These are phyloP conservation scores for Aplidium turbinatum DNA, from an alignment of 23 tunicate species.

Conservation along the genomic window DNA sequence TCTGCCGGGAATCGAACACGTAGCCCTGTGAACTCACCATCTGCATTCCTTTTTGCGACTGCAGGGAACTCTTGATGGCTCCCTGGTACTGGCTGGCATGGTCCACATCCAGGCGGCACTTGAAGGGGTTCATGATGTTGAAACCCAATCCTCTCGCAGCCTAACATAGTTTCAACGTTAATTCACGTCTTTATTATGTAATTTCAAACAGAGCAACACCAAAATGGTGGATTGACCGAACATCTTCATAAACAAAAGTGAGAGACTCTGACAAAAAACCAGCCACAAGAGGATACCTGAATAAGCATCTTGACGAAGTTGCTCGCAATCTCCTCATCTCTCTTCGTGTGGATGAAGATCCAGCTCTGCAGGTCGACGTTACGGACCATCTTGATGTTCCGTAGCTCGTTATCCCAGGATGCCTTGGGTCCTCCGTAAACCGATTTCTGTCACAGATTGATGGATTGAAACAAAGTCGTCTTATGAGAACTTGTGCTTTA, in stretches of 20 bases:
- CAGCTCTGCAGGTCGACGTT: conserved; percentile 67
- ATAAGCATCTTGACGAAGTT: too few relatives aligned
- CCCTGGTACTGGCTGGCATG: conserved; percentile 42
- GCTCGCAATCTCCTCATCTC: conserved; percentile 59
- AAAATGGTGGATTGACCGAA: too few relatives aligned
- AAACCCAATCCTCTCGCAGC: conserved; percentile 73
- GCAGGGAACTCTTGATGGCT: conserved; percentile 42
- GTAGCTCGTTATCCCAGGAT: conserved; percentile 79
- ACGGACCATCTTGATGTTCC: conserved; percentile 41
- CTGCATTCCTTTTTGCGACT: conserved; percentile 16
- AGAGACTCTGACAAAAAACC: too few relatives aligned
- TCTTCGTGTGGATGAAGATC: conserved; percentile 41
- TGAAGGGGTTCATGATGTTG: conserved; percentile 53
- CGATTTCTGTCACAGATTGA: not conserved
- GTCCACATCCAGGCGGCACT: conserved; percentile 30
- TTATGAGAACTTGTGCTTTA: too few relatives aligned
- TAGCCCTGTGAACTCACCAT: too few relatives aligned
- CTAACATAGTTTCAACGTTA: too few relatives aligned
- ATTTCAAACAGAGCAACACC: too few relatives aligned
- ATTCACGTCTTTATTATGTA: too few relatives aligned
- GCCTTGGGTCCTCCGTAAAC: conserved; percentile 49
- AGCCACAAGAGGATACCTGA: too few relatives aligned
- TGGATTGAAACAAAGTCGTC: not conserved
- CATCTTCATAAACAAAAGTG: too few relatives aligned
- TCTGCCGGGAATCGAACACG: too few relatives aligned